phyloP scores from a whole-genome alignment of 2,888 invertebrate genomes.

The Theretra japonica region DNA sequence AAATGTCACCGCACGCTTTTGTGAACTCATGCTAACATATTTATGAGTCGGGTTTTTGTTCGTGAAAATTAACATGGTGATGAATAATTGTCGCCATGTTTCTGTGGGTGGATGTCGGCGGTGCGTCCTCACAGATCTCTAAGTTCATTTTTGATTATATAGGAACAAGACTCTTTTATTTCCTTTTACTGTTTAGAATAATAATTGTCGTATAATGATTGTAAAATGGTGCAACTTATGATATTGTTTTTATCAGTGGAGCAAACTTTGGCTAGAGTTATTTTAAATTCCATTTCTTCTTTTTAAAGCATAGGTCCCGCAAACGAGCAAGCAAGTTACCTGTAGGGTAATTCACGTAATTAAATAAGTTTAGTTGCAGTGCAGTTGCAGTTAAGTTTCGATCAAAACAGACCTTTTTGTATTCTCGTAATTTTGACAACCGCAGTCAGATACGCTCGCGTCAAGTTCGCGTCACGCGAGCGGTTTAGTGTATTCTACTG shows the following conservation, averaged over 20 bases:
- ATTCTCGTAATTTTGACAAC: no score
- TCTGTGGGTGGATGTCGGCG: constrained; percentile 23
- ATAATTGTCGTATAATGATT: neutral
- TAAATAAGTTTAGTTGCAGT: no score
- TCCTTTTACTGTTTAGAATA: neutral
- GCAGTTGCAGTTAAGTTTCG: no score
- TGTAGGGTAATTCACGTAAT: no score
- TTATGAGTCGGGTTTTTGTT: constrained; percentile 42
- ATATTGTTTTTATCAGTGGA: neutral
- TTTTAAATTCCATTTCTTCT: no score
- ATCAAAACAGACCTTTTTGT: no score
- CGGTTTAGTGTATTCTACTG: no score
- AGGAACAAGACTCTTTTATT: neutral
- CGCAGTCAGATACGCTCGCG: no score
- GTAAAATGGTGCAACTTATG: neutral
- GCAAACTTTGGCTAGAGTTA: no score
- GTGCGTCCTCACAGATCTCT: constrained; percentile 48
- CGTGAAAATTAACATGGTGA: constrained; percentile 38
- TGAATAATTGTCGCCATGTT: constrained; percentile 41
- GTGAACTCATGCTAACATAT: constrained; percentile 36
- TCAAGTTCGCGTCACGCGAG: no score
- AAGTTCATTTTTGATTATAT: constrained; percentile 56
- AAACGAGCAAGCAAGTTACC: no score
- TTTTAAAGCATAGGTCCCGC: no score
- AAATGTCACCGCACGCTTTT: constrained; percentile 1